Evolutionary conservation across 2,113 vertebrate genomes (phyloP).

Genomic region (Tenrec ecaudatus): DNA sequence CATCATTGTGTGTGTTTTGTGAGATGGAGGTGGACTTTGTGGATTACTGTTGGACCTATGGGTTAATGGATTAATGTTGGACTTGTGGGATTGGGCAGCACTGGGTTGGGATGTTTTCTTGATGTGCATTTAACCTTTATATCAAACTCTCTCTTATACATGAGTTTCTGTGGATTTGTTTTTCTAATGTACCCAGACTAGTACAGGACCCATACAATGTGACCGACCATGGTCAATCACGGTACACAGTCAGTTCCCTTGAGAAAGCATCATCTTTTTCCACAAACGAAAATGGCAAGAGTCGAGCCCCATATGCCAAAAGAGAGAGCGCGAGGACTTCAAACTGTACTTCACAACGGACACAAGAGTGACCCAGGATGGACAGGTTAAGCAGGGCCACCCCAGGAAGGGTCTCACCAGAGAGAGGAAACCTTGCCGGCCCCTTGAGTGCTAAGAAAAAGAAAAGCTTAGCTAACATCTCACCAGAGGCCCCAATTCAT

Average conservation of each 20-base stretch:
- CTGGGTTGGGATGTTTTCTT: too few relatives aligned
- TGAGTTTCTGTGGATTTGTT: too few relatives aligned
- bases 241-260: not conserved
- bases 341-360: not conserved
- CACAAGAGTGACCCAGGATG: conserved; percentile 2
- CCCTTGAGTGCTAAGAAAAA: not conserved
- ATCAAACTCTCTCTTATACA: too few relatives aligned
- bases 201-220: not conserved
- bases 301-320: not conserved
- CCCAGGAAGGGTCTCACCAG: rapidly evolving
- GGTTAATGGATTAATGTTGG: too few relatives aligned
- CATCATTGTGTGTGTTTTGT: too few relatives aligned
- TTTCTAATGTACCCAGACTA: too few relatives aligned
- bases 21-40: too few relatives aligned
- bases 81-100: too few relatives aligned
- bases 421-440: not conserved
- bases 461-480: not conserved
- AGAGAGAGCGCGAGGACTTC: not conserved
- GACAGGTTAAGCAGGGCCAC: not conserved
- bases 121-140: too few relatives aligned
- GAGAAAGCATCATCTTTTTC: not conserved
- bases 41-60: too few relatives aligned
- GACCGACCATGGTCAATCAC: not conserved
- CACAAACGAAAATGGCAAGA: not conserved
- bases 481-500: not conserved